Evolutionary conservation across 2,888 invertebrate species (phyloP).

Genomic region (Melieria crassipennis): DNA sequence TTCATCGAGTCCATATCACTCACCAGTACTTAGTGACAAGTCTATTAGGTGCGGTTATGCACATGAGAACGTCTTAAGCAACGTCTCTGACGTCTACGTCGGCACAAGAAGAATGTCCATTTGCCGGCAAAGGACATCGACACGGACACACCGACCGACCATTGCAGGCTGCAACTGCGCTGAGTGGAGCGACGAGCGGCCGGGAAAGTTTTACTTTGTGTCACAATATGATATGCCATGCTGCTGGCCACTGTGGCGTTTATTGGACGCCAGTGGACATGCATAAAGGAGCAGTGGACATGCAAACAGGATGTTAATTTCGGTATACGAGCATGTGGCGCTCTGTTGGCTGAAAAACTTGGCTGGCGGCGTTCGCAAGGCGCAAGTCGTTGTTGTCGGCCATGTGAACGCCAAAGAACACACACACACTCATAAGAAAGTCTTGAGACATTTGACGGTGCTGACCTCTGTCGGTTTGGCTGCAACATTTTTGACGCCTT

Average conservation of each 20-base stretch:
- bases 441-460: neutral
- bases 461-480: neutral
- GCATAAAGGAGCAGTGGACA: constrained; percentile 2
- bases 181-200: neutral
- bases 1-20: no score
- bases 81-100: constrained; percentile 2
- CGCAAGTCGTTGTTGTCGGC: no score
- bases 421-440: neutral
- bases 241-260: constrained; percentile 8
- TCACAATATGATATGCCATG: neutral
- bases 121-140: neutral
- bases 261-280: constrained; percentile 18
- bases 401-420: neutral
- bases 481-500: constrained; percentile 30
- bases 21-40: constrained; percentile 20
- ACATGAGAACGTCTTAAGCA: constrained; percentile 19
- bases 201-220: constrained; percentile 41
- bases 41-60: constrained; percentile 30
- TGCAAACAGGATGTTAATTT: constrained; percentile 32
- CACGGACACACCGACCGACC: neutral
- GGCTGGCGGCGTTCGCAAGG: no score
- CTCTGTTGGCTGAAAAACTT: neutral
- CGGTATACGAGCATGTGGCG: neutral
- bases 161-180: neutral
- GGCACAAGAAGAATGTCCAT: neutral